Conservation (phyloP, 1,140 invertebrate species). For the Antheraea mylitta region DNA sequence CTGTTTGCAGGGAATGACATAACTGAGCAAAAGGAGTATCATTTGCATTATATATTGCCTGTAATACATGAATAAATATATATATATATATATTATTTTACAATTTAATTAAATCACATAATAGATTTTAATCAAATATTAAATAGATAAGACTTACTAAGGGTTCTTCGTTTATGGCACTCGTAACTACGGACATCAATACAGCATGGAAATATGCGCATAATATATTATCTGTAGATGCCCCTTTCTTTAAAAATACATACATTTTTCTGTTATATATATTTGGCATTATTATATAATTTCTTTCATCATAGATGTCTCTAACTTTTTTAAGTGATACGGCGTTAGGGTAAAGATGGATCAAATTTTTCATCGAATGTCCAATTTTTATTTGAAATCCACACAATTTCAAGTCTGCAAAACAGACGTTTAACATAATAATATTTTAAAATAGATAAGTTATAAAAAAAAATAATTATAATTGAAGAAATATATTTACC, state of each 20-base stretch:
- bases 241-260: constrained; percentile 70
- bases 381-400: constrained; percentile 80
- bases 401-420: constrained; percentile 75
- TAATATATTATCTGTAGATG: constrained; percentile 67
- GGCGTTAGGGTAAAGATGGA: constrained; percentile 40
- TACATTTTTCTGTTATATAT: constrained; percentile 63
- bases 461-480: neutral
- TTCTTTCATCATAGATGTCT: constrained; percentile 60
- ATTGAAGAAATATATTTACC: constrained; percentile 27
- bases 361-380: constrained; percentile 61
- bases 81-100: too few relatives aligned
- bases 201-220: constrained; percentile 81
- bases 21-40: constrained; percentile 36
- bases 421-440: constrained; percentile 11
- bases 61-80: neutral
- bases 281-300: constrained; percentile 77
- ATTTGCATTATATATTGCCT: constrained; percentile 29
- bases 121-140: too few relatives aligned
- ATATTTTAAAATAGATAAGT: neutral
- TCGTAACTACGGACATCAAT: constrained; percentile 59
- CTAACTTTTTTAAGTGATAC: constrained; percentile 51
- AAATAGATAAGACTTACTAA: constrained; percentile 36
- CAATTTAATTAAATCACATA: neutral
- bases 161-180: constrained; percentile 40
- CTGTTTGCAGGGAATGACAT: constrained; percentile 33